Conservation (phyloP, 2,797 vertebrate genomes). For the Peromyscus aztecus region DNA sequence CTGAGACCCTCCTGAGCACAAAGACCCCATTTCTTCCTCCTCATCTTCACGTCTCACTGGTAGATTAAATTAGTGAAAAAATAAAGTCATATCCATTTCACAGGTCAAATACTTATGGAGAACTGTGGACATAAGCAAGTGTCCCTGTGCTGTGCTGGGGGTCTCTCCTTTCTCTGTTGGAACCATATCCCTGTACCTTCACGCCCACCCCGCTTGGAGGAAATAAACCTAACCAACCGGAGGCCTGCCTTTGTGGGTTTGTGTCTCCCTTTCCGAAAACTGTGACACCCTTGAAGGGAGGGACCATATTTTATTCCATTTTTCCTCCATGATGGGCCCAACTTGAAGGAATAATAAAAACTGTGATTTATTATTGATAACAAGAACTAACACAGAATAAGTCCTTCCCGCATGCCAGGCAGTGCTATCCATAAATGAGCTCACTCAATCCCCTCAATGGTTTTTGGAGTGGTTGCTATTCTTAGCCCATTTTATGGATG, state of each 20-base stretch:
- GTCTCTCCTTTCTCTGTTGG: not conserved
- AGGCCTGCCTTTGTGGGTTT: accelerated
- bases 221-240: not conserved
- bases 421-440: not conserved
- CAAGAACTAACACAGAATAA: not conserved
- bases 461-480: constrained; percentile 34
- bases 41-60: not conserved
- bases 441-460: not conserved
- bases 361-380: constrained; percentile 53
- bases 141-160: too few relatives aligned
- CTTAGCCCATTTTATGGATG: constrained; percentile 63
- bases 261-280: not conserved
- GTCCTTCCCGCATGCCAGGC: not conserved
- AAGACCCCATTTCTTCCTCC: not conserved
- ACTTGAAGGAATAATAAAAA: constrained; percentile 42
- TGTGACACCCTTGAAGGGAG: not conserved
- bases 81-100: not conserved
- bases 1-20: not conserved
- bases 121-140: not conserved
- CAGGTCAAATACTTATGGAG: not conserved
- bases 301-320: not conserved
- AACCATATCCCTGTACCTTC: not conserved
- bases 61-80: not conserved
- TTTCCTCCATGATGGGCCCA: not conserved
- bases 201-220: accelerated